Percentiles rank a stretch among this genome's conserved stretches.
Conservation (phyloP, 2,113 vertebrate genomes). For the Apus apus region DNA sequence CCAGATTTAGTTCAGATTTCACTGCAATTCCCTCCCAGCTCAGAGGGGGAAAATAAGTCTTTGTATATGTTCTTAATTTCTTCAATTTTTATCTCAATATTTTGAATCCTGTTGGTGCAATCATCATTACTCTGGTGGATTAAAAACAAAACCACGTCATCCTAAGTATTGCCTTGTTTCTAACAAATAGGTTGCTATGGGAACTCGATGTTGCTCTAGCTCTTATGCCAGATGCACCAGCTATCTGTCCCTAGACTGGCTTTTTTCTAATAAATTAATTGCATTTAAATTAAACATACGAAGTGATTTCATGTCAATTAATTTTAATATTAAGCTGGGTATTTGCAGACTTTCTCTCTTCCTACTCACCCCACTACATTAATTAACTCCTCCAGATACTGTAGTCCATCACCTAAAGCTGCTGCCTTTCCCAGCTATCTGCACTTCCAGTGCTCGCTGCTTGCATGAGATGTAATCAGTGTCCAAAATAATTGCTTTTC, state of each 20-base stretch:
- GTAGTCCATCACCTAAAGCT: constrained; percentile 8
- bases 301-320: constrained; percentile 75
- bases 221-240: constrained; percentile 22
- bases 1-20: background rate
- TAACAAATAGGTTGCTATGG: constrained; percentile 76
- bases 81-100: background rate
- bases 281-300: constrained; percentile 74
- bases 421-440: constrained; percentile 42
- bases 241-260: constrained; percentile 46
- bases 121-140: background rate
- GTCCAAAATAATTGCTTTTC: constrained; percentile 78
- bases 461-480: constrained; percentile 67
- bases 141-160: background rate
- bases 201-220: constrained; percentile 59
- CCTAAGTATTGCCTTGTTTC: background rate
- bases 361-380: constrained; percentile 28
- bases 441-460: background rate
- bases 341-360: background rate
- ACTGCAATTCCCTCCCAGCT: background rate
- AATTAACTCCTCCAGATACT: constrained; percentile 69
- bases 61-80: background rate
- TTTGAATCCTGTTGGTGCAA: constrained; percentile 21
- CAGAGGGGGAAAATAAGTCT: background rate
- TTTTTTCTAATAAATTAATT: constrained; percentile 70
- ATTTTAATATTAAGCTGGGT: constrained; percentile 65